These are phyloP conservation scores for Meloe dianella DNA, from an alignment of 2,888 invertebrate species.

Conservation along the genomic window DNA sequence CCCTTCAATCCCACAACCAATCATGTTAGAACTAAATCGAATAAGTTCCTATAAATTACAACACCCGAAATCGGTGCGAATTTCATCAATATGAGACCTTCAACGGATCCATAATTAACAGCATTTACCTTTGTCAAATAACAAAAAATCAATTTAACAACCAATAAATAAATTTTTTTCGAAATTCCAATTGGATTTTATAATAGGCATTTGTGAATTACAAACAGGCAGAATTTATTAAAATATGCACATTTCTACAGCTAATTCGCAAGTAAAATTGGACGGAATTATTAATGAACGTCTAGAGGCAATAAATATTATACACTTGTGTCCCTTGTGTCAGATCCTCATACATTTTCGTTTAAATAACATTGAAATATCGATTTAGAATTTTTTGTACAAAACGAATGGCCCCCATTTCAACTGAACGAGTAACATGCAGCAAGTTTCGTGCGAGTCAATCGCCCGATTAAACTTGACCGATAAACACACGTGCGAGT, in stretches of 20 bases:
- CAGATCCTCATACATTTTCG: background rate
- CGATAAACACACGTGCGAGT: no score
- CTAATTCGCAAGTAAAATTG: constrained; percentile 4
- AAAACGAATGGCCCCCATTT: no score
- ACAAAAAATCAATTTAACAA: background rate
- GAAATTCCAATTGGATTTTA: no score
- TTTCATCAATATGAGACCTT: background rate
- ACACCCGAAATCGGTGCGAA: background rate
- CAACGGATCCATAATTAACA: background rate
- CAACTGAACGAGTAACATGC: no score
- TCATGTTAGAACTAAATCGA: no score
- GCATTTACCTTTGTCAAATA: background rate
- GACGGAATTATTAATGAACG: constrained; percentile 2
- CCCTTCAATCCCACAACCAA: no score
- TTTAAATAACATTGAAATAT: background rate
- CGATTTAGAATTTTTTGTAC: no score
- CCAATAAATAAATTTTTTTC: no score
- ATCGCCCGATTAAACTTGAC: no score
- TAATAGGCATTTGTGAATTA: background rate
- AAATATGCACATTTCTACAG: background rate
- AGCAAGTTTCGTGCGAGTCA: no score
- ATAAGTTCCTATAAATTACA: background rate
- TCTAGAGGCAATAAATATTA: constrained; percentile 1
- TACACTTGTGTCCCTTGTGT: background rate
- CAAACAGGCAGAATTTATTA: background rate